Base-by-base conservation (phyloP, 2,797 vertebrate species). In the Acipenser oxyrinchus region DNA sequence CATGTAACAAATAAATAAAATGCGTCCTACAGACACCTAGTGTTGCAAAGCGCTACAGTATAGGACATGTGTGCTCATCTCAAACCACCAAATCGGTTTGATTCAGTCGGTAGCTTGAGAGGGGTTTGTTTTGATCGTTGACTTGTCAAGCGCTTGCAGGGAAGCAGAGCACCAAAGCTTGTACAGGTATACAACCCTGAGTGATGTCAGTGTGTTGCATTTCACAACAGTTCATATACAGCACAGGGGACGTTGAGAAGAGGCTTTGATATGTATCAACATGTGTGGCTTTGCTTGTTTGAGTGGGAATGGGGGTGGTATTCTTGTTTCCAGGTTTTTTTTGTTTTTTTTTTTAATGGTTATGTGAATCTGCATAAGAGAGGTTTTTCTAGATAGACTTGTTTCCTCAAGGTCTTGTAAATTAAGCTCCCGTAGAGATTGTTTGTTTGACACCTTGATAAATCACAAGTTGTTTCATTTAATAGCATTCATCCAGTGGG, bases 151-250 rank as follows among this genome's bases (percentile, higher is more conserved):
- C 48, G 37, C 48, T 10, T 11, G 52, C 11, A 23, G 23, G 9
- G 60, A 52, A 10, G 60, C 12, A 52, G 55, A 58, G 15, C 15
- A 61, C 55, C 55, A 53, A 71, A 37, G 50, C 69, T 64, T 60
- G 15, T 11, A 3, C 8, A 37, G 37, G 5, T 37, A 37, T 37
- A 5, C 5, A 37, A 37, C 37, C 37, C 37, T 11, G 49, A 66
- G 69, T 70, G 48, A 67, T 67, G 73, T 69, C n/a, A 52, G 55
- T 11, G 67, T 53, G 52, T 79, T 66, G 58, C 11, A 62, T 79
- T 74, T 72, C 71, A 73, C 71, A 71, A 57, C 49, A 48, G 37
- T 18, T 9, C 59, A 52, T 8, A 6, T 60, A 12, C 48, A 18
- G n/a, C 53, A 55, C 9, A 55, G 53, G 6, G n/a, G 53, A 55